A percentile compares a stretch with the other conserved stretches of the same genome.
Evolutionary conservation across 2,797 vertebrate species (phyloP).

Genomic region (Kryptopterus vitreolus): DNA sequence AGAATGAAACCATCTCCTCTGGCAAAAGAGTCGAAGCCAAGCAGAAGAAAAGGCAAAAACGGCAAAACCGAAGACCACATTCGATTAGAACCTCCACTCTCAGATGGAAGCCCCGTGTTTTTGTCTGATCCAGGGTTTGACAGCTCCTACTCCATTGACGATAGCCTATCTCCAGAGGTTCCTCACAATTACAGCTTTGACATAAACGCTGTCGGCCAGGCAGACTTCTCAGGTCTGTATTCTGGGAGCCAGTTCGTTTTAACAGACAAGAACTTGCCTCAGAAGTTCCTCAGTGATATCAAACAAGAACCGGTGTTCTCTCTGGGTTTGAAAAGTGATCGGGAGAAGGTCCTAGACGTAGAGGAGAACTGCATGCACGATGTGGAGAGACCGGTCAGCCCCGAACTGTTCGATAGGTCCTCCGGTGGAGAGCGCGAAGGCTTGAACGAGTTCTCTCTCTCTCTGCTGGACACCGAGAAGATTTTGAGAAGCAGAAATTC

Average conservation of each 20-base stretch:
- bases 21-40: constrained; percentile 77
- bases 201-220: constrained; percentile 91
- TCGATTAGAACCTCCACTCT: constrained; percentile 71
- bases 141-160: constrained; percentile 92
- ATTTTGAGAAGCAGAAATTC: constrained; percentile 63
- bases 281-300: constrained; percentile 92
- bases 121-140: constrained; percentile 89
- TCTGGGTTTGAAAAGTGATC: constrained; percentile 57
- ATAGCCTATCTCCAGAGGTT: constrained; percentile 92
- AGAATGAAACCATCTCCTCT: constrained; percentile 73
- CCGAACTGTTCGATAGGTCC: constrained; percentile 84
- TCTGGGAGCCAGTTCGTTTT: constrained; percentile 91
- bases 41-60: constrained; percentile 73
- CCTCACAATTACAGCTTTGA: constrained; percentile 93
- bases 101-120: constrained; percentile 80
- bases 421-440: constrained; percentile 72
- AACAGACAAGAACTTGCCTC: constrained; percentile 91
- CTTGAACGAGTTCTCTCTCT: constrained; percentile 67
- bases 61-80: constrained; percentile 65
- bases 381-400: constrained; percentile 72
- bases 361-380: constrained; percentile 61
- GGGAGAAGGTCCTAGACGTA: constrained; percentile 49
- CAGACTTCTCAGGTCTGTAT: constrained; percentile 92
- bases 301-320: constrained; percentile 83
- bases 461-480: constrained; percentile 73